A percentile compares a stretch with the other conserved stretches of the same genome.
Evolutionary conservation across 2,113 vertebrate genomes (phyloP).

Genomic region (Caretta caretta): DNA sequence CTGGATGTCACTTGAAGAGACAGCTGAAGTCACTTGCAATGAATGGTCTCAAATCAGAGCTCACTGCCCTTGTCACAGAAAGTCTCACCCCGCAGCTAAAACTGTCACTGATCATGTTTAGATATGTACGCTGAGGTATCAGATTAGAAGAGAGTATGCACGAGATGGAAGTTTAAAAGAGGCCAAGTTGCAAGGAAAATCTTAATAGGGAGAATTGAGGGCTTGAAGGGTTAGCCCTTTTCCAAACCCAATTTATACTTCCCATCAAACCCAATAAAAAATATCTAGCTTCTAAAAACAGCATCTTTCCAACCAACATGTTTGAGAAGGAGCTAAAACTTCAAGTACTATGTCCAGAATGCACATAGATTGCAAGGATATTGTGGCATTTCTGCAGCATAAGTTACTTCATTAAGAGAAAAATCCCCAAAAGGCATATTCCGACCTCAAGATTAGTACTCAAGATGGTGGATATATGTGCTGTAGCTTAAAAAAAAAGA

Average conservation of each 20-base stretch:
- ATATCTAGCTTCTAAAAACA: slow-evolving; percentile 57
- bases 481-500: not conserved
- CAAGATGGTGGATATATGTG: slow-evolving; percentile 19
- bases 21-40: slow-evolving; percentile 95
- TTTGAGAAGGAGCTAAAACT: slow-evolving; percentile 59
- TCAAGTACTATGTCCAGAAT: slow-evolving; percentile 55
- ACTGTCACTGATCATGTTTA: slow-evolving; percentile 91
- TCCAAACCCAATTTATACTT: slow-evolving; percentile 79
- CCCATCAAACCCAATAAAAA: slow-evolving; percentile 75
- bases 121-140: slow-evolving; percentile 85
- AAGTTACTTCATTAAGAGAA: slow-evolving; percentile 68
- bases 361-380: slow-evolving; percentile 26
- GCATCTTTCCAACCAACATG: slow-evolving; percentile 45
- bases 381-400: slow-evolving; percentile 54
- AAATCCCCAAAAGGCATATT: slow-evolving; percentile 70
- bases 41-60: slow-evolving; percentile 96
- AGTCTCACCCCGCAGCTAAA: slow-evolving; percentile 90
- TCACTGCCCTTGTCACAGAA: slow-evolving; percentile 95
- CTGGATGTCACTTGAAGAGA: slow-evolving; percentile 96
- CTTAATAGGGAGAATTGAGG: slow-evolving; percentile 78
- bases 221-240: slow-evolving; percentile 61
- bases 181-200: slow-evolving; percentile 84
- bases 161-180: slow-evolving; percentile 85
- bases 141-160: slow-evolving; percentile 87
- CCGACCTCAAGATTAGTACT: slow-evolving; percentile 42